Percentiles rank a stretch among this genome's conserved stretches.
phyloP scores from a whole-genome alignment of 2,888 invertebrate genomes.

The Cabera pusaria region DNA sequence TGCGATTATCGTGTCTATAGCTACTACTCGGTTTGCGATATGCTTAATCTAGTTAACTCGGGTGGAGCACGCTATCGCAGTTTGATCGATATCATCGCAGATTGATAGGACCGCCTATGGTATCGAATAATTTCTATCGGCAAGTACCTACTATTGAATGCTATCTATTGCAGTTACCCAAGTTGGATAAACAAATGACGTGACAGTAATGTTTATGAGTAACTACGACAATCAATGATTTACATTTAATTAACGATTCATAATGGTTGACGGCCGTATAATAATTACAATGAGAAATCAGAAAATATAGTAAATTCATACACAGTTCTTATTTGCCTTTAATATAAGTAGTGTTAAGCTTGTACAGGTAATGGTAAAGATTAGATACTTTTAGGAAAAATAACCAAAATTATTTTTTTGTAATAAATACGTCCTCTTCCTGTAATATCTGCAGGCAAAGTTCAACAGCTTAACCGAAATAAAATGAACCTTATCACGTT shows the following conservation, averaged over 20 bases:
- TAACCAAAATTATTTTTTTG: too few relatives aligned
- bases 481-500: slow-evolving; percentile 16
- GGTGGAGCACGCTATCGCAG: slow-evolving; percentile 56
- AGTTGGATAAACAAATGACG: slow-evolving; percentile 4
- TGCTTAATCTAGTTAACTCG: slow-evolving; percentile 53
- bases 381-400: too few relatives aligned
- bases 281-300: too few relatives aligned
- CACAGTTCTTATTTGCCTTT: too few relatives aligned
- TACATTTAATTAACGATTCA: background rate
- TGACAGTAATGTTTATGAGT: background rate
- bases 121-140: too few relatives aligned
- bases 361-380: too few relatives aligned
- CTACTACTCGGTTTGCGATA: slow-evolving; percentile 46
- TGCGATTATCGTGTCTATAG: slow-evolving; percentile 64
- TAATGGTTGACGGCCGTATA: too few relatives aligned
- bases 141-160: too few relatives aligned
- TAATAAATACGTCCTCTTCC: slow-evolving; percentile 14
- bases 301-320: too few relatives aligned
- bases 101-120: slow-evolving; percentile 10
- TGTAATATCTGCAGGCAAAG: slow-evolving; percentile 29
- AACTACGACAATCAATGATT: too few relatives aligned
- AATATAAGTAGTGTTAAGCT: too few relatives aligned
- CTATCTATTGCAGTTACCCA: too few relatives aligned
- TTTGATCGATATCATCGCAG: slow-evolving; percentile 63
- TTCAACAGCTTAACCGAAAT: slow-evolving; percentile 2